Evolutionary conservation across 2,113 vertebrate species (phyloP), one percentile per base, ranked within the genome.

Genomic region (Albula goreensis): DNA sequence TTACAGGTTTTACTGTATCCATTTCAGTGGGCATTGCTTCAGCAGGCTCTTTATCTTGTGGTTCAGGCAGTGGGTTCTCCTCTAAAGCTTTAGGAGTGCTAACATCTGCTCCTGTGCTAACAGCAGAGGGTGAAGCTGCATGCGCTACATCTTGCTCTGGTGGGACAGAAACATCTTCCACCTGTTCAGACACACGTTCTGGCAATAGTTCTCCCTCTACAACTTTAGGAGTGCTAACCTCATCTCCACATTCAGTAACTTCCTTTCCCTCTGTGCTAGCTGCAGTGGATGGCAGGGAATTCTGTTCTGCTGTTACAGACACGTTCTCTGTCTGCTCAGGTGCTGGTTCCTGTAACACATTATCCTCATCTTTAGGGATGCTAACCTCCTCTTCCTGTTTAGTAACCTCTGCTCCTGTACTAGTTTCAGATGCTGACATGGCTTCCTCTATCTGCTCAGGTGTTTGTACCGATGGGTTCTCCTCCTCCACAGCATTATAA

Each of bases 401-500:
- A 41, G 31, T 41, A 41, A 41, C 31, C 31, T 41, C 31, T 41
- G 31, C 31, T 41, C 31, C 31, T n/a, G 12, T 19, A 87, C 82
- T 87, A 88, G 84, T 91, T 91, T 90, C 89, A 93, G 83, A 17
- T 1, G 48, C 84, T 88, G 89, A 90, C 89, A 86, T 90, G 83
- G 85, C 86, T 89, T 91, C 87, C 87, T 92, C 84, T 91, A 80
- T 89, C 90, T 90, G 41, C 50, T 79, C 41, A 6, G 17, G 41
- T 0, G 0, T 12, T 50, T 3, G 7, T 4, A 49, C 41, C 7
- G 78, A 50, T 2, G 4, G 4, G 50, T 48, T 12, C 13, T 79
- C 17, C 17, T 74, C 70, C 6, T 19, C 70, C 10, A 74, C 10
- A 31, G 31, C 7, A 25, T 74, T 74, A 74, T 22, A n/a, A 74